A percentile compares a stretch with the other conserved stretches of the same genome.
phyloP scores from a whole-genome alignment of 1,140 invertebrate species.

The Bombus confusus region DNA sequence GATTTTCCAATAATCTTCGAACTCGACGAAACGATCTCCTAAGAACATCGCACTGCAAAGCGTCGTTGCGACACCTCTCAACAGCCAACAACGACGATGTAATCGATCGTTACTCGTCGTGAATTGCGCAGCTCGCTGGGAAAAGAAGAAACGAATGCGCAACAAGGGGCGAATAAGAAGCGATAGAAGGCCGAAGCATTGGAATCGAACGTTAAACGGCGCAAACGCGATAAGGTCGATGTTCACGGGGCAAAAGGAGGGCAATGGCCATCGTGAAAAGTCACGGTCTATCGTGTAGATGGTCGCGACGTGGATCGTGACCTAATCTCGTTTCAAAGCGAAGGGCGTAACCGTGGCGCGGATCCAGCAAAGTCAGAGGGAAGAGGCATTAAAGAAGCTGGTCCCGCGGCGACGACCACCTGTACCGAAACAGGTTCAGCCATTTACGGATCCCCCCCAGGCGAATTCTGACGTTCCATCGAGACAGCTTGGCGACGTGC shows the following conservation, averaged over 20 bases:
- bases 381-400: slow-evolving; percentile 19
- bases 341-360: slow-evolving; percentile 36
- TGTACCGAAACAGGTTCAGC: slow-evolving; percentile 63
- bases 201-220: not conserved
- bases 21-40: too few species aligned
- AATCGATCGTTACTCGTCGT: not conserved
- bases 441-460: slow-evolving; percentile 52
- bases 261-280: not conserved
- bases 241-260: too few species aligned
- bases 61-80: not conserved
- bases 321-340: slow-evolving; percentile 38
- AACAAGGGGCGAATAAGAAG: not conserved
- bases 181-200: not conserved
- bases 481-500: slow-evolving; percentile 66
- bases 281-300: slow-evolving; percentile 15
- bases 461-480: slow-evolving; percentile 62
- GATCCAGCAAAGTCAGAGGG: not conserved
- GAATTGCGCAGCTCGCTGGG: too few species aligned
- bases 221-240: not conserved
- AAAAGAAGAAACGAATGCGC: not conserved
- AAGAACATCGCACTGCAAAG: too few species aligned
- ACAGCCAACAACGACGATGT: not conserved
- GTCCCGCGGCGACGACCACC: slow-evolving; percentile 50
- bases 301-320: slow-evolving; percentile 26
- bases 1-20: too few species aligned